Conservation (phyloP, 2,888 invertebrate species). For the Scaptomyza tumidula region DNA sequence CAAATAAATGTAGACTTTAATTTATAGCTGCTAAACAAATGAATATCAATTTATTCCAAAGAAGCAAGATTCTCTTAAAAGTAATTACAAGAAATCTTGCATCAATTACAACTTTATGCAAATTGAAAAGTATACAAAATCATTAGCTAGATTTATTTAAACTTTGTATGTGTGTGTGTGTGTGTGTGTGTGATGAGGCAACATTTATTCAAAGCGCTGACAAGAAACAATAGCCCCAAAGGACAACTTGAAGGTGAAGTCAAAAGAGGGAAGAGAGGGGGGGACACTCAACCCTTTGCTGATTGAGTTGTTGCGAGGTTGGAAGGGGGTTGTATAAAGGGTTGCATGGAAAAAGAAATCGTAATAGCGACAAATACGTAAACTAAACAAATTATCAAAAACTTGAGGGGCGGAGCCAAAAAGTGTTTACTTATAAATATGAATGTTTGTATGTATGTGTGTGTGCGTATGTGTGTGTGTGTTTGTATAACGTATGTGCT, state of each 20-base stretch:
- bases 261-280: slow-evolving; percentile 3
- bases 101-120: slow-evolving; percentile 46
- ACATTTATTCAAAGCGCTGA: slow-evolving; percentile 28
- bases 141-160: slow-evolving; percentile 50
- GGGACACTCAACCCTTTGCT: slow-evolving; percentile 2
- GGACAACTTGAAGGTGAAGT: slow-evolving; percentile 19
- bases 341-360: slow-evolving; percentile 9
- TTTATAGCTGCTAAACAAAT: not conserved
- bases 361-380: slow-evolving; percentile 37
- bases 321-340: slow-evolving; percentile 2
- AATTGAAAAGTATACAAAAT: slow-evolving; percentile 40
- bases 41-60: not conserved
- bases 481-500: slow-evolving; percentile 52
- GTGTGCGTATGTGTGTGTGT: slow-evolving; percentile 3
- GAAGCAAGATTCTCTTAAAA: not conserved
- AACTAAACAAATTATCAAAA: slow-evolving; percentile 56
- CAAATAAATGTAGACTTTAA: not conserved
- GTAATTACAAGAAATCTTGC: slow-evolving; percentile 24
- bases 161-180: too few relatives aligned
- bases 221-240: slow-evolving; percentile 51
- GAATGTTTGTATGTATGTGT: slow-evolving; percentile 15
- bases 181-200: not conserved
- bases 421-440: slow-evolving; percentile 13
- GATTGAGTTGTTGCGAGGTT: slow-evolving; percentile 20
- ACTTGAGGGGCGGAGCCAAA: slow-evolving; percentile 64